phyloP scores from a whole-genome alignment of 2,797 vertebrate species.

The Balearica regulorum region DNA sequence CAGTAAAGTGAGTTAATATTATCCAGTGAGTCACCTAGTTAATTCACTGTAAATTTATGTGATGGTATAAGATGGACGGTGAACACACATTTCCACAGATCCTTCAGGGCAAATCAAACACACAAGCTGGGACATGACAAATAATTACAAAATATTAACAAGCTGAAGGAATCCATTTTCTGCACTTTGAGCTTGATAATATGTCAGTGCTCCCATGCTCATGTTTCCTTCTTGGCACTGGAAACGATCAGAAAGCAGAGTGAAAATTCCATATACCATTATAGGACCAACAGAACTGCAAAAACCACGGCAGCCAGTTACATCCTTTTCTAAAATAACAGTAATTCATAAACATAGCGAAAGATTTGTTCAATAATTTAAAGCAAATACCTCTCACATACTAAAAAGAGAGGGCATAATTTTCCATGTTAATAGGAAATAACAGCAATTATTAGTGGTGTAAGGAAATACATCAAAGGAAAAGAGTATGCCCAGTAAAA shows the following conservation, averaged over 20 bases:
- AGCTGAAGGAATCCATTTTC: conserved; percentile 3
- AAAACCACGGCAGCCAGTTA: background rate
- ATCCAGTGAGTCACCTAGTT: conserved; percentile 13
- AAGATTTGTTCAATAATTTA: background rate
- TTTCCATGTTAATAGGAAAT: background rate
- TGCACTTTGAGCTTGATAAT: background rate
- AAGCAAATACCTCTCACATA: background rate
- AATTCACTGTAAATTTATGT: background rate
- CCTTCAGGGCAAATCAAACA: conserved; percentile 38
- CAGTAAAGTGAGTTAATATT: conserved; percentile 30
- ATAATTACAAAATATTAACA: conserved; percentile 1
- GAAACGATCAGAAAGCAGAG: background rate
- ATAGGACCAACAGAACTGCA: background rate
- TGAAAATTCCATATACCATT: background rate
- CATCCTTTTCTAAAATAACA: background rate
- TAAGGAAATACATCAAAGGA: background rate
- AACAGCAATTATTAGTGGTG: background rate
- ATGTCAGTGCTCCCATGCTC: background rate
- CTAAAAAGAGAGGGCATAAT: background rate
- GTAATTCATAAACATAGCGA: background rate
- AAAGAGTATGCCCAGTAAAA: background rate
- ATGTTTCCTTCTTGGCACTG: background rate
- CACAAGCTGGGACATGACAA: background rate
- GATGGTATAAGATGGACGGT: background rate
- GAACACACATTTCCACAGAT: conserved; percentile 1